phyloP scores from a whole-genome alignment of 2,888 invertebrate species.

The Cryptus viduatorius region DNA sequence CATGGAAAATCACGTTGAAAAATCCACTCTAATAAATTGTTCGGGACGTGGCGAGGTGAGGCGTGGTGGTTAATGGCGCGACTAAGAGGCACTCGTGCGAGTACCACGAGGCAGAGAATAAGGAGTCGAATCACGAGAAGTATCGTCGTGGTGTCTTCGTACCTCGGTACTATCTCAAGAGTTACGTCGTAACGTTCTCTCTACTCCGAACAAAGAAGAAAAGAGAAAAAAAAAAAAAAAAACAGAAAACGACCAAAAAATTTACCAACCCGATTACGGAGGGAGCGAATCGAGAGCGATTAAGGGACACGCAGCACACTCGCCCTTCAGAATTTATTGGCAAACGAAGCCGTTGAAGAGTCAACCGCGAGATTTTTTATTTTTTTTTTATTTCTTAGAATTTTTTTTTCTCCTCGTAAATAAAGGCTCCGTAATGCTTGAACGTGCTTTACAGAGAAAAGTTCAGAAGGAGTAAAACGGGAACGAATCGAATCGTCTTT shows the following conservation, averaged over 20 bases:
- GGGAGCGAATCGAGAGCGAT: conserved; percentile 30
- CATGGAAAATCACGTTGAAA: conserved; percentile 18
- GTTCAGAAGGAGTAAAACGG: background rate
- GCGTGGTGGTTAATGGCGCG: conserved; percentile 61
- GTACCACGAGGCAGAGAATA: conserved; percentile 55
- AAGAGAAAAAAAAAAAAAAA: background rate
- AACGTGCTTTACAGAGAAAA: conserved; percentile 4
- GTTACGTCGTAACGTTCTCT: conserved; percentile 28
- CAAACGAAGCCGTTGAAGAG: conserved; percentile 10
- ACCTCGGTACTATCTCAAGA: conserved; percentile 3
- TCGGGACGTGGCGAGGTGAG: conserved; percentile 42
- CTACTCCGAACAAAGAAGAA: background rate
- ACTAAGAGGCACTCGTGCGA: conserved; percentile 58
- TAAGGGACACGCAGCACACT: conserved; percentile 35
- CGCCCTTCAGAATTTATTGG: conserved; percentile 42
- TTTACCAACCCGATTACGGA: conserved; percentile 21
- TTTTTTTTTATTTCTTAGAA: background rate
- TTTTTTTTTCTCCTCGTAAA: conserved; percentile 31
- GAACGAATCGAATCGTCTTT: conserved; percentile 20
- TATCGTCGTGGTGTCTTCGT: conserved; percentile 10
- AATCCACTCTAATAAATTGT: conserved; percentile 41
- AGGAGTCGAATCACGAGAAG: conserved; percentile 57
- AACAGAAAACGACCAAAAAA: background rate
- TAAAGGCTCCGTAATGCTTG: conserved; percentile 11
- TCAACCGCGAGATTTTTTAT: conserved; percentile 27